phyloP scores from a whole-genome alignment of 2,113 vertebrate species.

The Jaculus jaculus region DNA sequence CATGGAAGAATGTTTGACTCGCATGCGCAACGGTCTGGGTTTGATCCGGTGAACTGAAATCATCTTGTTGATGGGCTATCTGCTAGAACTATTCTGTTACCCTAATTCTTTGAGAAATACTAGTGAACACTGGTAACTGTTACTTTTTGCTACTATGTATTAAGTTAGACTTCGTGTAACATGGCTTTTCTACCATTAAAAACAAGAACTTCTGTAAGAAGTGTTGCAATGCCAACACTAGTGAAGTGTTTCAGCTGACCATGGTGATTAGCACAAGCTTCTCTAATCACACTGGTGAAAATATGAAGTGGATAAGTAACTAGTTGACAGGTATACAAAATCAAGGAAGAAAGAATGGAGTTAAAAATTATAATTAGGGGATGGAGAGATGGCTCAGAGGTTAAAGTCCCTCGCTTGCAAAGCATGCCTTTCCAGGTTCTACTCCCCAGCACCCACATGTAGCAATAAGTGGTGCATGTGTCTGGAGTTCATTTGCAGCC shows the following conservation, averaged over 20 bases:
- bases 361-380: background rate
- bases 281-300: background rate
- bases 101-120: conserved; percentile 17
- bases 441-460: too few relatives aligned
- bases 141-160: background rate
- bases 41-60: background rate
- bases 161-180: background rate
- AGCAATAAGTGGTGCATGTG: too few relatives aligned
- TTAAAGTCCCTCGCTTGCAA: too few relatives aligned
- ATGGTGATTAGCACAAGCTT: conserved; percentile 5
- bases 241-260: conserved; percentile 5
- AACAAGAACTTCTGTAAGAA: background rate
- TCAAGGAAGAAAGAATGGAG: background rate
- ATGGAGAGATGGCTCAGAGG: background rate
- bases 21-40: background rate
- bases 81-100: background rate
- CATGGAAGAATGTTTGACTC: background rate
- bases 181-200: background rate
- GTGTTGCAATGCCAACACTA: background rate
- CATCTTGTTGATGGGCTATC: background rate
- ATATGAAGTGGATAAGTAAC: background rate
- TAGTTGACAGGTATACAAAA: background rate
- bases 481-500: too few relatives aligned
- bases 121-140: conserved; percentile 10
- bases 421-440: too few relatives aligned